Evolutionary conservation across 2,113 vertebrate species (phyloP).

Genomic region (Xyrauchen texanus): DNA sequence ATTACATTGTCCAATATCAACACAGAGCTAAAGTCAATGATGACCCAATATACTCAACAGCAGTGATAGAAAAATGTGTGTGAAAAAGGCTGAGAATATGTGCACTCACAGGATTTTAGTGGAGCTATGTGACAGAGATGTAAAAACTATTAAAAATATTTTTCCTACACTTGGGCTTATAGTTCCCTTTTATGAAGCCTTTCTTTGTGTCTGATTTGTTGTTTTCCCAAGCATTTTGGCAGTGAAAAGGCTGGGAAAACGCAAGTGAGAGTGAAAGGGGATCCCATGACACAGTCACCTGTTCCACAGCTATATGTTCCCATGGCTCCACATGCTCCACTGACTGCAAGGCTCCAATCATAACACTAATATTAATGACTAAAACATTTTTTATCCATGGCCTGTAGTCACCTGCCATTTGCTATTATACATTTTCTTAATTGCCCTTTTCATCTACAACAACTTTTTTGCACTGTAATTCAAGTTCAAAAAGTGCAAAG

Average conservation of each 20-base stretch:
- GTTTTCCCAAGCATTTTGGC: conserved; percentile 54
- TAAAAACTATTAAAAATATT: not conserved
- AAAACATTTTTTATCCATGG: not conserved
- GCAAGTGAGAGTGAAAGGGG: conserved; percentile 54
- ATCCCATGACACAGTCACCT: conserved; percentile 74
- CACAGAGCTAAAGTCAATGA: conserved; percentile 60
- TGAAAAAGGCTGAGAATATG: conserved; percentile 9
- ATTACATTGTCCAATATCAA: conserved; percentile 57
- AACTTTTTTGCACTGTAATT: too few relatives aligned
- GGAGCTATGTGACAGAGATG: conserved; percentile 10
- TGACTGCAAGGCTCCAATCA: conserved; percentile 42
- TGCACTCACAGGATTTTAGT: not conserved
- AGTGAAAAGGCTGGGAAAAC: conserved; percentile 63
- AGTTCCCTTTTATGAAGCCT: not conserved
- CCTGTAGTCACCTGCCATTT: too few relatives aligned
- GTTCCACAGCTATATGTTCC: conserved; percentile 72
- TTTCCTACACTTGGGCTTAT: not conserved
- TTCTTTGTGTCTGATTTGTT: conserved; percentile 18
- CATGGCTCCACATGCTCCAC: conserved; percentile 69
- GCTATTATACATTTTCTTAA: too few relatives aligned
- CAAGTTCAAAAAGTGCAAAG: too few relatives aligned
- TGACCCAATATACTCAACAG: conserved; percentile 48
- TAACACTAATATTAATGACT: conserved; percentile 35
- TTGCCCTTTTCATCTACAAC: too few relatives aligned
- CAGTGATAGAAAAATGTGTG: conserved; percentile 59